Evolutionary conservation across 1,140 invertebrate species (phyloP).

Genomic region (Thaumatotibia leucotreta): DNA sequence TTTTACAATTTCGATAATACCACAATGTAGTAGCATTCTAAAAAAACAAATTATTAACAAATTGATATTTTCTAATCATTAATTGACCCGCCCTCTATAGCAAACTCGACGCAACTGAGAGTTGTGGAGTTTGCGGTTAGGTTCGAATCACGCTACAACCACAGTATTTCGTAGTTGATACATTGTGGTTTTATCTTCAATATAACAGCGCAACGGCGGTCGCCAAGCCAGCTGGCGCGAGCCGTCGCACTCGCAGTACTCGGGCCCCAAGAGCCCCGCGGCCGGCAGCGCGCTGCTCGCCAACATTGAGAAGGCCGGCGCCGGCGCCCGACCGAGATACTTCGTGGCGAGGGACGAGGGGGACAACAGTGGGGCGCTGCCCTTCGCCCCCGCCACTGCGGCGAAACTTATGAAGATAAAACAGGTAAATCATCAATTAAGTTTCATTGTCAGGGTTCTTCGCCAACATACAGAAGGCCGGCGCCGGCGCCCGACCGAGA

Average conservation of each 20-base stretch:
- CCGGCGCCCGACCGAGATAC: slow-evolving; percentile 53
- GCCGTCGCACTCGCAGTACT: slow-evolving; percentile 41
- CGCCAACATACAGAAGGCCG: too few species aligned
- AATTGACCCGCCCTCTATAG: too few species aligned
- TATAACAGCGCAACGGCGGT: slow-evolving; percentile 39
- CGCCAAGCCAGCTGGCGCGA: slow-evolving; percentile 39
- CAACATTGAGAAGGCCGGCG: slow-evolving; percentile 63
- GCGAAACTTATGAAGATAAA: slow-evolving; percentile 68
- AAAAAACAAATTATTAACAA: too few species aligned
- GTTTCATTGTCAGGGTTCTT: neutral
- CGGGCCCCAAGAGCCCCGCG: slow-evolving; percentile 47
- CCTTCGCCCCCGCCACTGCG: slow-evolving; percentile 64
- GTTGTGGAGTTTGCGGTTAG: too few species aligned
- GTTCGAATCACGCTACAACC: too few species aligned
- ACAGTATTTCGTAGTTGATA: too few species aligned
- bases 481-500: too few species aligned
- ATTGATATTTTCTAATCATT: too few species aligned
- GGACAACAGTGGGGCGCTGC: slow-evolving; percentile 50
- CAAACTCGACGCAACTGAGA: too few species aligned
- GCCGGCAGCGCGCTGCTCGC: slow-evolving; percentile 57
- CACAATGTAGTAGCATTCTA: too few species aligned
- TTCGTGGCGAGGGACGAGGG: slow-evolving; percentile 52
- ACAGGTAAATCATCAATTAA: slow-evolving; percentile 57
- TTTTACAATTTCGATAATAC: too few species aligned
- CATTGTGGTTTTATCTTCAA: too few species aligned